Base-by-base conservation (phyloP, 2,113 vertebrate genomes). In the Leptodactylus fuscus region DNA sequence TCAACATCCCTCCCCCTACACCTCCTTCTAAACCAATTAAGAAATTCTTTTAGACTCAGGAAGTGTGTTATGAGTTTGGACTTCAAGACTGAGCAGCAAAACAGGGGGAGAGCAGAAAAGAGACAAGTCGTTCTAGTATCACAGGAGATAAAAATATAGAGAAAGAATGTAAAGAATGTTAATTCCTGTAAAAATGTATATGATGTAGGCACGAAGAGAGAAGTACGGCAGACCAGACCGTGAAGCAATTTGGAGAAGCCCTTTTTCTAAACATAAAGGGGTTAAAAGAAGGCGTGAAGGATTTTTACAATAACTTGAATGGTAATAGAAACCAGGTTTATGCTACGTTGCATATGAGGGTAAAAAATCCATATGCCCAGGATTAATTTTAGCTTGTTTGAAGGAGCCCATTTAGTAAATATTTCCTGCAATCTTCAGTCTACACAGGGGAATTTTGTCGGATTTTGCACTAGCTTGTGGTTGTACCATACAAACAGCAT, bases 21-120 rank as follows among this genome's bases (percentile, higher is more conserved):
- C 81, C 48, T 65, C 38, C 80, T 73, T 82, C 81, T 73, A 82
- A 82, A 82, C 67, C 81, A 82, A 82, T 82, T 82, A 82, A 73
- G 81, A 82, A 71, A 82, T 82, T 82, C 65, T 82, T 82, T 60
- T 71, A 55, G 67, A 71, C 67, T 71, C 81, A 73, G 81, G 81
- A 82, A 82, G 81, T 82, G 22, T 55, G 81, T 73, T 82, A 55
- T 38, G 67, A 71, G 81, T 70, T 51, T 82, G 49, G 81, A 36
- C 48, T 73, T 51, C 32, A 73, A 53, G 60, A 82, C 46, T 10
- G 46, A 70, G 46, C 22, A 46, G 46, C 29, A 51, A 41, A 69
- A 44, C 29, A 73, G 81, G 67, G 22, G 79, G 27, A 49, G 49
- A 44, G 9, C 24, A 46, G 53, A 73, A 60, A 12, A 46, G n/a